phyloP scores from a whole-genome alignment of 2,113 vertebrate genomes.

The Pseudopipra pipra region DNA sequence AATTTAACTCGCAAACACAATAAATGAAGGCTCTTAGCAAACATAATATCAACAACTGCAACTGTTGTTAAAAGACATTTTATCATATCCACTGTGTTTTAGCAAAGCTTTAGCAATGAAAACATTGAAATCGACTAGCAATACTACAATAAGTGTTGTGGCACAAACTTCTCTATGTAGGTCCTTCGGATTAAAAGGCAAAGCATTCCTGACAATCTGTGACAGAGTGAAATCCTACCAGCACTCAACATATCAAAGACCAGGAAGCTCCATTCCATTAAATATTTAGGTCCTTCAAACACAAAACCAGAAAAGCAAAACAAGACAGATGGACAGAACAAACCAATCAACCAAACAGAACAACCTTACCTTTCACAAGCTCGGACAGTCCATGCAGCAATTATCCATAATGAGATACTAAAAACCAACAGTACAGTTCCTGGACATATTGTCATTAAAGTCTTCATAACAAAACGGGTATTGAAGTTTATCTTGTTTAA shows the following conservation, averaged over 20 bases:
- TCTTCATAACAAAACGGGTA: conserved; percentile 99
- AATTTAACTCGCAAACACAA: background rate
- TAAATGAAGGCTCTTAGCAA: background rate
- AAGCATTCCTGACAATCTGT: background rate
- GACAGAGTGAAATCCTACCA: background rate
- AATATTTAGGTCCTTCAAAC: background rate
- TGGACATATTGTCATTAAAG: conserved; percentile 98
- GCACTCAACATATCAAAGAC: background rate
- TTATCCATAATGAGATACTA: conserved; percentile 99
- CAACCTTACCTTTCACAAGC: conserved; percentile 93
- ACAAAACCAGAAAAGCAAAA: background rate
- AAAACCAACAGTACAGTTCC: conserved; percentile 99
- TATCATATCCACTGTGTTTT: background rate
- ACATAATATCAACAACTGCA: background rate
- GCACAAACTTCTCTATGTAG: background rate
- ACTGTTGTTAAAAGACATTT: background rate
- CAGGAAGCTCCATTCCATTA: background rate
- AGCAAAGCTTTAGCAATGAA: background rate
- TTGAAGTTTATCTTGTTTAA: conserved; percentile 99
- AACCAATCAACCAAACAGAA: conserved; percentile 20
- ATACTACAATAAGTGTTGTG: background rate
- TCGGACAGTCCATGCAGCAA: conserved; percentile 96
- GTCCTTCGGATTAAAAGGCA: background rate
- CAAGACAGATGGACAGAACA: conserved; percentile 15
- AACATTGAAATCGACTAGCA: background rate